Evolutionary conservation across 2,888 invertebrate species (phyloP).

Genomic region (Dusona sp.): DNA sequence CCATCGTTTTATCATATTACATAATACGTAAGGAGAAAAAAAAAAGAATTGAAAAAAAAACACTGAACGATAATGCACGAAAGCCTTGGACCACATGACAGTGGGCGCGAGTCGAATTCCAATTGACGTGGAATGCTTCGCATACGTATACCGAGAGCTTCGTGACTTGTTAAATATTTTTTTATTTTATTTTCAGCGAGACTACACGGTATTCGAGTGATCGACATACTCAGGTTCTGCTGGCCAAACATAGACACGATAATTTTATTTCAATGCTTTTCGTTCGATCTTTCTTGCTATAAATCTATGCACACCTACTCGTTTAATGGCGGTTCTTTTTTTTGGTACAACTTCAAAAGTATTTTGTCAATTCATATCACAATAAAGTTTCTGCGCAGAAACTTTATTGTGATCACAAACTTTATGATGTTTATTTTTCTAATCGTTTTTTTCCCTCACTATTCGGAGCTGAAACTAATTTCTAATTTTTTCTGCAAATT

Average conservation of each 20-base stretch:
- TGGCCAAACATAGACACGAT: slow-evolving; percentile 2
- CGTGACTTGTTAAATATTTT: neutral
- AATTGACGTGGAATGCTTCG: slow-evolving; percentile 5
- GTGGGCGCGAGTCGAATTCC: slow-evolving; percentile 8
- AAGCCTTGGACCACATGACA: slow-evolving; percentile 12
- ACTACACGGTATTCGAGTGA: neutral
- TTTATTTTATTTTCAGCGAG: slow-evolving; percentile 8
- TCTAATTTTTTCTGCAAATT: neutral
- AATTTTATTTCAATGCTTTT: slow-evolving; percentile 15
- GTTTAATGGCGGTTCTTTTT: neutral
- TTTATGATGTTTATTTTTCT: no score
- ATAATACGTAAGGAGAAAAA: neutral
- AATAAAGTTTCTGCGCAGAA: neutral
- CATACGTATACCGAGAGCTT: neutral
- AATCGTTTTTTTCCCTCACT: no score
- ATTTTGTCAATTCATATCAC: neutral
- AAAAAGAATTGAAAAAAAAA: neutral
- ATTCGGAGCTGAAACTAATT: no score
- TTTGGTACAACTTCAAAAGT: neutral
- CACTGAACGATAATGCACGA: neutral
- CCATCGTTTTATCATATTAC: neutral
- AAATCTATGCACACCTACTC: neutral
- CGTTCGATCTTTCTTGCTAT: neutral
- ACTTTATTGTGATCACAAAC: neutral
- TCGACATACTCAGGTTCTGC: neutral